Conservation (phyloP, 64 coral and sea anemone genomes). For the Montipora capricornis region DNA sequence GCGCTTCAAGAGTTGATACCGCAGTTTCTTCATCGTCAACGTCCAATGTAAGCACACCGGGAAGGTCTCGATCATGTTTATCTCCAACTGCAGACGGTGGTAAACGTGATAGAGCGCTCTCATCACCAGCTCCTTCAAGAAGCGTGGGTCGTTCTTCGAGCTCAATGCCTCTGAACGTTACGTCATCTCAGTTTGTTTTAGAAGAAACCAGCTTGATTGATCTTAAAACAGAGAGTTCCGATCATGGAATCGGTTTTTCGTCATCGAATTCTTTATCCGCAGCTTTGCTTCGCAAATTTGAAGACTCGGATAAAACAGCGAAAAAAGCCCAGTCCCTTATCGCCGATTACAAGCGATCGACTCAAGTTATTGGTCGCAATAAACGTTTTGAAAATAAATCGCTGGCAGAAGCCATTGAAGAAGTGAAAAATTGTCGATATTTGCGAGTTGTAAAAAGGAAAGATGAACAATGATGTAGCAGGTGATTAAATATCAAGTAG, state of each 20-base stretch:
- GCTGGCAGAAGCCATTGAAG: conserved; percentile 22
- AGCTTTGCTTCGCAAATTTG: conserved; percentile 37
- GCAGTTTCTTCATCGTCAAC: not conserved
- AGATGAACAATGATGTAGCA: not conserved
- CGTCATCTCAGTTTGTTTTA: not conserved
- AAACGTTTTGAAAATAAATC: conserved; percentile 3
- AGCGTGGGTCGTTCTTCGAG: not conserved
- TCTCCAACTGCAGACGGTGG: not conserved
- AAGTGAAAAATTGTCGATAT: conserved; percentile 49
- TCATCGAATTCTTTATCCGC: not conserved
- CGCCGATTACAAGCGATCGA: conserved; percentile 25
- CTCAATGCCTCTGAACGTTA: not conserved
- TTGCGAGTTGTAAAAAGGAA: conserved; percentile 31
- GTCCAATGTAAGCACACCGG: not conserved
- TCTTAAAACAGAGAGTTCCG: not conserved
- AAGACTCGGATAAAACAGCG: conserved; percentile 38
- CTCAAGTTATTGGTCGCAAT: not conserved
- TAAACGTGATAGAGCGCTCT: not conserved
- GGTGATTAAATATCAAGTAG: not conserved
- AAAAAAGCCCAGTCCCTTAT: conserved; percentile 16
- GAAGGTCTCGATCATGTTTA: not conserved
- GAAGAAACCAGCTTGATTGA: not conserved
- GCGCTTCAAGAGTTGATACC: not conserved
- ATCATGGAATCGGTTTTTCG: not conserved
- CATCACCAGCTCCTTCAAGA: not conserved